phyloP scores from a whole-genome alignment of 2,113 vertebrate species.

The Cryptotis parvus region DNA sequence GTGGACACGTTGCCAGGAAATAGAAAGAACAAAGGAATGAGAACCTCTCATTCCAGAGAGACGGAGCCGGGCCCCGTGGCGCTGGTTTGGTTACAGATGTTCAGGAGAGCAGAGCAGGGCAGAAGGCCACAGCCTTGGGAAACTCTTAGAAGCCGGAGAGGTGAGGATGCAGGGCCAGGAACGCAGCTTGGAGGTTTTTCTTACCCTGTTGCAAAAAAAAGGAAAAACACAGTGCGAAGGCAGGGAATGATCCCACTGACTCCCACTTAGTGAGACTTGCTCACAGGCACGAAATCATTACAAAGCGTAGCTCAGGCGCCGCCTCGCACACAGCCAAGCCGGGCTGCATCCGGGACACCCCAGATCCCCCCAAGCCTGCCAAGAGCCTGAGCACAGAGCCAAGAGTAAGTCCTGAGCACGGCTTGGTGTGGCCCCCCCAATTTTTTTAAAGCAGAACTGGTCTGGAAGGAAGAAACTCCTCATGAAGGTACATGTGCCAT shows the following conservation, averaged over 20 bases:
- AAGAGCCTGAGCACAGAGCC: too few species aligned
- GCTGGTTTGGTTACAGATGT: conserved; percentile 70
- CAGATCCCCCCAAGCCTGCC: too few species aligned
- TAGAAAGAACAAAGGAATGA: conserved; percentile 82
- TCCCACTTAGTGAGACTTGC: background rate
- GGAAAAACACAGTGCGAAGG: background rate
- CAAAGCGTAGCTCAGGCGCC: too few species aligned
- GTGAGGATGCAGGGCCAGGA: background rate
- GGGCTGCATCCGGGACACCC: too few species aligned
- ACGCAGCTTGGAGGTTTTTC: conserved; percentile 39
- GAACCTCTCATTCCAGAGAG: conserved; percentile 75
- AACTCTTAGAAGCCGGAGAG: background rate
- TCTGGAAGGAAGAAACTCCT: too few species aligned
- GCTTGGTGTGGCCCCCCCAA: too few species aligned
- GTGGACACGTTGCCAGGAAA: conserved; percentile 83
- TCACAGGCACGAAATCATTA: background rate
- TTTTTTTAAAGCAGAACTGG: too few species aligned
- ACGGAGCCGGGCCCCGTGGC: conserved; percentile 45
- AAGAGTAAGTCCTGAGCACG: too few species aligned
- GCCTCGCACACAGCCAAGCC: too few species aligned
- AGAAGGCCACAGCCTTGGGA: background rate
- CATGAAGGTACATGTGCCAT: too few species aligned
- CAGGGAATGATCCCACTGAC: background rate
- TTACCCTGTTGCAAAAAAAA: background rate
- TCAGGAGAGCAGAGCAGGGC: background rate